Conservation (phyloP, 2,113 vertebrate genomes). For the Strix aluco region DNA sequence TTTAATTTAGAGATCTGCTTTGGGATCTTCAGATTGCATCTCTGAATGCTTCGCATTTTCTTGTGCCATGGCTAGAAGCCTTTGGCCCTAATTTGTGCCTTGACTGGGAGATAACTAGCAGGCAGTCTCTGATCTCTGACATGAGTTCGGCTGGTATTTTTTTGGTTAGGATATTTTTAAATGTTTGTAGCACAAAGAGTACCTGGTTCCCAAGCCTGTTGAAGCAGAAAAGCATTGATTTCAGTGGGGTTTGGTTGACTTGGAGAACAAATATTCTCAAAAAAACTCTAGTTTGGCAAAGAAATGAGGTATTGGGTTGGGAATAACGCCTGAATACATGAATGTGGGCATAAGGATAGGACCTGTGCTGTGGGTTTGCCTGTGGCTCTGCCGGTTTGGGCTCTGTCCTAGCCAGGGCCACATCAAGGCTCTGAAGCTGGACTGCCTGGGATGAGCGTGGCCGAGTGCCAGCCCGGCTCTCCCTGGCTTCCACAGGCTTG, state of each 20-base stretch:
- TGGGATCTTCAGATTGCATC: not conserved
- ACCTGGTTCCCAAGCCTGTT: not conserved
- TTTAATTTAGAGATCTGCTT: not conserved
- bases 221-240: not conserved
- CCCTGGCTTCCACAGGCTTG: accelerated
- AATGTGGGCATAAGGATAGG: not conserved
- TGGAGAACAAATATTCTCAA: not conserved
- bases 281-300: not conserved
- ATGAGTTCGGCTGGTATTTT: accelerated
- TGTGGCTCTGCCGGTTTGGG: not conserved
- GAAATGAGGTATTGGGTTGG: not conserved
- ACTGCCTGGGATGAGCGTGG: not conserved
- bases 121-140: not conserved
- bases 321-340: not conserved
- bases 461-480: accelerated
- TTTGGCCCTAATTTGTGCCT: not conserved
- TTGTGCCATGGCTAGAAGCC: not conserved
- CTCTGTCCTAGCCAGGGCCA: not conserved
- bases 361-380: not conserved
- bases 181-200: not conserved
- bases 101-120: not conserved
- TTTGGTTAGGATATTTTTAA: not conserved
- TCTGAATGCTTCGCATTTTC: not conserved
- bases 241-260: not conserved
- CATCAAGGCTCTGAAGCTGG: not conserved